Evolutionary conservation across 2,113 vertebrate species (phyloP), one percentile per base, ranked within the genome.

Genomic region (Carettochelys insculpta): DNA sequence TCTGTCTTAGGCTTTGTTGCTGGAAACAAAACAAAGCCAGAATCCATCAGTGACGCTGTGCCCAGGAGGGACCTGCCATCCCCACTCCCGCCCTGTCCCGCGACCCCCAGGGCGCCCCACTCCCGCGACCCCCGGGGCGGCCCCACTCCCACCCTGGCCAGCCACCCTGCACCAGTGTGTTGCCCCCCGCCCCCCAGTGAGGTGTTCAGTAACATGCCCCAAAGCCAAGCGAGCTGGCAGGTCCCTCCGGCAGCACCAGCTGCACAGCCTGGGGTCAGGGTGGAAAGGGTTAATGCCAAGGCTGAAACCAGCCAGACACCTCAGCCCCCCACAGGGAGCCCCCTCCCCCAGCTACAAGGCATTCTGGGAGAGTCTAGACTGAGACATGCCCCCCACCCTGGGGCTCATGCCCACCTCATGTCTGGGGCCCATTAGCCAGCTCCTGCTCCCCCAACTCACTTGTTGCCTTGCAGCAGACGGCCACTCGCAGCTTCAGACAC

Each of bases 401-500:
- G 54, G 54, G 6, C 41, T 16, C 24, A 14, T 53, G 34, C 12
- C 78, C 52, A 16, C 34, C n/a, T n/a, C 51, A 29, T 14, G 6
- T 27, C 76, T 34, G 47, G 76, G 29, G 48, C 34, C 31, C 17
- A 6, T 58, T 13, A n/a, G 29, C 41, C 14, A 9, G n/a, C 25
- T 25, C 22, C 43, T 11, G 54, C 54, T 1, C 11, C 5, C 31
- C 38, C 3, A 34, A 98, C 97, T 98, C 95, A 98, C 98, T 96
- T 50, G 95, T 96, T 82, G 90, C 92, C 88, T 96, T 95, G 96
- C 98, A 98, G 96, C 98, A 98, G 85, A 98, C 97, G 27, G 90
- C 95, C 88, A 98, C 94, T 17, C 96, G 97, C 2, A 98, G 96
- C 83, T 95, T 97, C 96, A 98, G 68, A 92, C 98, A 98, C 48